Base-by-base conservation (phyloP, 2,888 invertebrate genomes). In the Heliconius ismenius region DNA sequence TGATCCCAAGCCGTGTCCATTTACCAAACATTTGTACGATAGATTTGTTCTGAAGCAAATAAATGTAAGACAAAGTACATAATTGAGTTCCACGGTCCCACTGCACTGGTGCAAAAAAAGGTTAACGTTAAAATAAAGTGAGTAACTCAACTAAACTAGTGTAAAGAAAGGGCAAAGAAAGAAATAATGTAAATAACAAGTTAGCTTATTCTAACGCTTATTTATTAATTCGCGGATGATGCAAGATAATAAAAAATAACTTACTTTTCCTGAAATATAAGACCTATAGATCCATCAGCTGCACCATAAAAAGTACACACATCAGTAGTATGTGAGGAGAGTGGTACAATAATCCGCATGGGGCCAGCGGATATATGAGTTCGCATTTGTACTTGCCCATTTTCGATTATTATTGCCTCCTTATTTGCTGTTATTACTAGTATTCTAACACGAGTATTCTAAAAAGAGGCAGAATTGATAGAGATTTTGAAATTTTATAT, bases 231-330 rank as follows among this genome's bases (percentile, higher is more conserved):
- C 4, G 26, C 24, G 24, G 24, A 62, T 24, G 24, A 24, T 62
- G 24, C 13, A 24, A 24, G 6, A 62, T 6, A 32, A 69, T 32
- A 32, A 70, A 58, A 49, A 70, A 4, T 28, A 49, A 86, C 89
- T 86, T 88, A 95, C 95, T 92, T 93, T 84, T 95, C 94, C 63
- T 94, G 91, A 81, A 89, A 78, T 95, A 82, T 77, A n/a, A 82
- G 28, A 39, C 98, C 98, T 74, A 99, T 95, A 60, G 96, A 95
- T 15, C 99, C 99, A 92, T 99, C 98, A 81, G 97, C 96, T 64
- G 98, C 96, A 4, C 98, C 99, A 81, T 98, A 96, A 74, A 98
- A 95, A 79, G 98, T 96, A 81, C 95, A 95, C 78, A 96, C 94
- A 32, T 96, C 96, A 15, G 88, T 79, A 24, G 83, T 82, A 64